Evolutionary conservation across 1,140 invertebrate genomes (phyloP), one percentile per base, ranked within the genome.

Genomic region (Antheraea pernyi): DNA sequence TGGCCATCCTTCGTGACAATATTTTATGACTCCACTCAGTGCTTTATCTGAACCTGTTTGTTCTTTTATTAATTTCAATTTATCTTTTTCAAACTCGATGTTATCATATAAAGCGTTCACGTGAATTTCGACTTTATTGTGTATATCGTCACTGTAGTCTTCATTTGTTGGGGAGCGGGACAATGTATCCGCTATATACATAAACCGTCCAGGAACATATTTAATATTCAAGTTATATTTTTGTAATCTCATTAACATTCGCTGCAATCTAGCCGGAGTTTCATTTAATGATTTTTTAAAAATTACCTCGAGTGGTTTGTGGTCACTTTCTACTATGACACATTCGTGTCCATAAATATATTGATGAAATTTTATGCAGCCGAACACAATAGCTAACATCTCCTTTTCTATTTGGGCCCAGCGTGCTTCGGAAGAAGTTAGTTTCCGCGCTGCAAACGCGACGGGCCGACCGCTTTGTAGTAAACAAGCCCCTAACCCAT

Each of bases 121-220:
- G 22, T 71, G 66, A 67, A 48, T 63, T 46, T 61, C 3, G 59
- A 70, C 60, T 5, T 60, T 39, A 0, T 48, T 67, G 53, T 30
- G n/a, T 36, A 62, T 70, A 42, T 72, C 39, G 10, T 70, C 77
- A 68, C 48, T 73, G 8, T 37, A 60, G 3, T 77, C 72, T 11
- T 71, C 64, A 69, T 13, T 16, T 13, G 77, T 42, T 4, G 79
- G 71, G 8, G 81, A 75, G 77, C 92, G 69, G 69, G 89, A 86
- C 73, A 91, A 80, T 18, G 84, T 84, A 80, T 93, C 91, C 63
- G 89, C 81, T 46, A 93, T 74, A 72, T 82, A 86, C 74, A 93
- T 76, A 22, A 81, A 79, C 81, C 90, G 93, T n/a, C n/a, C n/a
- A n/a, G n/a, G n/a, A n/a, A n/a, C n/a, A n/a, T n/a, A n/a, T n/a